phyloP scores from a whole-genome alignment of 1,140 invertebrate species.

The Listronotus bonariensis region DNA sequence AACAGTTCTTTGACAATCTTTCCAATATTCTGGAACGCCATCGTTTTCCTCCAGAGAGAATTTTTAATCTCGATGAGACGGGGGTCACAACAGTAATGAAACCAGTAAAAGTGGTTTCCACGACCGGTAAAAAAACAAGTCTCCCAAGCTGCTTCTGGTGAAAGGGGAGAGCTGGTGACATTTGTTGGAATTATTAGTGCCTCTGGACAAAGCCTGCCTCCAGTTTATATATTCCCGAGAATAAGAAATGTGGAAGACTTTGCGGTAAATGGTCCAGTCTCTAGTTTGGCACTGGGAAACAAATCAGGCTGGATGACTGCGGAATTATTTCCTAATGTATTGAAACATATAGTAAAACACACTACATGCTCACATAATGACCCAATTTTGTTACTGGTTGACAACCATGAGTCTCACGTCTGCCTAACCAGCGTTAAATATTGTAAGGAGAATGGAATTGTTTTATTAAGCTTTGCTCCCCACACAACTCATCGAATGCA shows the following conservation, averaged over 20 bases:
- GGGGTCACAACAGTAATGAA: neutral
- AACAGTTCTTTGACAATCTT: neutral
- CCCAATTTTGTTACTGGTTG: constrained; percentile 3
- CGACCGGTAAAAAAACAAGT: neutral
- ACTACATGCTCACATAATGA: neutral
- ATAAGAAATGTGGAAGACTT: neutral
- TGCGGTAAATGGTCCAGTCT: neutral
- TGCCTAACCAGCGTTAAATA: constrained; percentile 47
- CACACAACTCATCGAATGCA: constrained; percentile 27
- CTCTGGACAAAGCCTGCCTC: neutral
- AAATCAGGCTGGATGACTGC: no score
- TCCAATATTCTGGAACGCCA: neutral
- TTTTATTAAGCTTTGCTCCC: constrained; percentile 42
- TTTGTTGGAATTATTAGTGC: neutral
- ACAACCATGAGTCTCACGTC: constrained; percentile 56
- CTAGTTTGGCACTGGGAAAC: neutral
- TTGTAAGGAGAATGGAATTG: constrained; percentile 50
- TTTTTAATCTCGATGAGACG: neutral
- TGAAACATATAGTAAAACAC: neutral
- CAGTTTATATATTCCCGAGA: neutral
- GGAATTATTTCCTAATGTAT: neutral
- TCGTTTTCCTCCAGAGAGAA: neutral
- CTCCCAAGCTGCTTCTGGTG: neutral
- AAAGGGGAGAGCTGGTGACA: neutral
- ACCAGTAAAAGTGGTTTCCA: neutral